Evolutionary conservation across 2,888 invertebrate genomes (phyloP).

Genomic region (Chouioia cunea): DNA sequence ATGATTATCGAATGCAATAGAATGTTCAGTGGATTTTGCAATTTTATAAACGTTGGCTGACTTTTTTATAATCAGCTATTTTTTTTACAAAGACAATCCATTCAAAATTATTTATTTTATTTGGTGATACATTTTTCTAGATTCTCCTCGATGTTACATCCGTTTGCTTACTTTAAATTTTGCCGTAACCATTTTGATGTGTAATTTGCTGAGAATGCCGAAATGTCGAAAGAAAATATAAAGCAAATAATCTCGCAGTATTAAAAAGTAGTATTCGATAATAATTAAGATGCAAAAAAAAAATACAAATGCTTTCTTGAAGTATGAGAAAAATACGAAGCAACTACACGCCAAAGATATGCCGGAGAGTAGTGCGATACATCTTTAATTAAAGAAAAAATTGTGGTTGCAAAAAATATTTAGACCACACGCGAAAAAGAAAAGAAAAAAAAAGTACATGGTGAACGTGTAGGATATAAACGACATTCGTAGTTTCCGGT

Average conservation of each 20-base stretch:
- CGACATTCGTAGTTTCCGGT: constrained; percentile 31
- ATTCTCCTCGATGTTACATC: neutral
- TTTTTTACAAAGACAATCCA: neutral
- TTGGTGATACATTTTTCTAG: neutral
- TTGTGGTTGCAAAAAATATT: too few species aligned
- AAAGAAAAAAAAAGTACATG: constrained; percentile 21
- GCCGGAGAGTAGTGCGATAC: constrained; percentile 50
- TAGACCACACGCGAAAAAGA: constrained; percentile 18
- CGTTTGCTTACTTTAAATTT: too few species aligned
- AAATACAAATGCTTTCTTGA: neutral
- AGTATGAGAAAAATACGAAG: constrained; percentile 9
- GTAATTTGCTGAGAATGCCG: too few species aligned
- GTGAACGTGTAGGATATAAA: constrained; percentile 31
- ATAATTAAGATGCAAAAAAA: constrained; percentile 23
- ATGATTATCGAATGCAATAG: too few species aligned
- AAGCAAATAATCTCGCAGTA: constrained; percentile 42
- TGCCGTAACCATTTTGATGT: too few species aligned
- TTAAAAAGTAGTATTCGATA: constrained; percentile 47
- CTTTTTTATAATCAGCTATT: too few species aligned
- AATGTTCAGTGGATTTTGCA: too few species aligned
- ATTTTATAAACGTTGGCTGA: too few species aligned
- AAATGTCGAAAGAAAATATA: neutral
- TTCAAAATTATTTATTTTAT: too few species aligned
- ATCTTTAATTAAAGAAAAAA: constrained; percentile 20
- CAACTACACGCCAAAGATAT: constrained; percentile 52